Conservation (phyloP, 2,797 vertebrate species). For the Etheostoma perlongum region DNA sequence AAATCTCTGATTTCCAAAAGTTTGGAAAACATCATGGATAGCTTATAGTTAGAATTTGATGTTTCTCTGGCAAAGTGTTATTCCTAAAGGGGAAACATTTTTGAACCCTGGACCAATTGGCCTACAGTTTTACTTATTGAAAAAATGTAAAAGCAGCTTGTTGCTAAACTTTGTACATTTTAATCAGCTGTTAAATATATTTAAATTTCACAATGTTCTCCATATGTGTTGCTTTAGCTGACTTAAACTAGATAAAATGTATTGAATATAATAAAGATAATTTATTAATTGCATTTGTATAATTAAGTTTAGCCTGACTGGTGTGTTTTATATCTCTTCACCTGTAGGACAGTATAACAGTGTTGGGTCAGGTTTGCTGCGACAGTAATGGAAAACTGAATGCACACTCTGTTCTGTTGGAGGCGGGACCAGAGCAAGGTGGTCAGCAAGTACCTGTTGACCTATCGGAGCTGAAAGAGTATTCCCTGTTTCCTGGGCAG, state of each 20-base stretch:
- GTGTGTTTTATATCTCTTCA: neutral
- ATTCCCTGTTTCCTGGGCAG: constrained; percentile 96
- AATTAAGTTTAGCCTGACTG: neutral
- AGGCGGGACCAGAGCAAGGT: constrained; percentile 90
- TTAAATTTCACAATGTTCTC: neutral
- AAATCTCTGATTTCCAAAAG: neutral
- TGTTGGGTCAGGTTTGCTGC: constrained; percentile 92
- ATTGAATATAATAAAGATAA: too few species aligned
- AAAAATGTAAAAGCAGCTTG: neutral
- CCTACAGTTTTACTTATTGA: neutral
- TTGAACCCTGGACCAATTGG: neutral
- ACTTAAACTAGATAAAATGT: neutral
- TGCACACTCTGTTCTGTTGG: constrained; percentile 89
- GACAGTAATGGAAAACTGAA: constrained; percentile 95
- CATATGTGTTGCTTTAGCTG: too few species aligned
- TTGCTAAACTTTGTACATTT: neutral
- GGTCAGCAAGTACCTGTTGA: constrained; percentile 89
- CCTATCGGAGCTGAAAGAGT: constrained; percentile 90
- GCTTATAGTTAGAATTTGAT: neutral
- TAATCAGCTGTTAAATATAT: neutral
- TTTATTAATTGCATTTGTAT: neutral
- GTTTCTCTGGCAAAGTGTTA: neutral
- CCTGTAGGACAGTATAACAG: constrained; percentile 85
- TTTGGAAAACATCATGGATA: neutral
- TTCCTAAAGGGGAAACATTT: neutral